Percentiles rank a stretch among this genome's conserved stretches.
phyloP scores from a whole-genome alignment of 2,888 invertebrate species.

The Phortica magna region DNA sequence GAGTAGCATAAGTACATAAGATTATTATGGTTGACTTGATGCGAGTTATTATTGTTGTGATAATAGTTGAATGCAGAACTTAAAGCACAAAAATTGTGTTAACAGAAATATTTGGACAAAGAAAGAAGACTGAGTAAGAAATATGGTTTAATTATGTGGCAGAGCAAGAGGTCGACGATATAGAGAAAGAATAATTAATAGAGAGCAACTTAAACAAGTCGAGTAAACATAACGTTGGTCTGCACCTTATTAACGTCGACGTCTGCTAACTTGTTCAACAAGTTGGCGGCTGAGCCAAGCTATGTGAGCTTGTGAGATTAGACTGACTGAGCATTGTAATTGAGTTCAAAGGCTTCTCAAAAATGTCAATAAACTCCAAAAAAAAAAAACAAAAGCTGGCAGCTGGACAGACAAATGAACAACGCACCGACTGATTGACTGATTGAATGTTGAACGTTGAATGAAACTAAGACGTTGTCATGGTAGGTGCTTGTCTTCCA shows the following conservation, averaged over 20 bases:
- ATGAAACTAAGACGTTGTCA: conserved; percentile 15
- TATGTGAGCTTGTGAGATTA: conserved; percentile 46
- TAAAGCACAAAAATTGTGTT: too few relatives aligned
- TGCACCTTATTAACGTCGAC: conserved; percentile 32
- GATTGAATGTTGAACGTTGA: not conserved
- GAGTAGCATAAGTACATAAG: too few relatives aligned
- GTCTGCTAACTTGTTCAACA: conserved; percentile 73
- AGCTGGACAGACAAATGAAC: conserved; percentile 11
- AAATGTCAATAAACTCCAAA: conserved; percentile 67
- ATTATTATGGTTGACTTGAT: too few relatives aligned
- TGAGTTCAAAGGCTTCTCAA: conserved; percentile 69
- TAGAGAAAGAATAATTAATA: too few relatives aligned
- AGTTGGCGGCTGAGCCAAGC: conserved; percentile 60
- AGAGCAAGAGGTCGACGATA: too few relatives aligned
- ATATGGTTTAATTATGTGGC: too few relatives aligned
- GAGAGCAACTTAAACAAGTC: not conserved
- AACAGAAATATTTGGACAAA: too few relatives aligned
- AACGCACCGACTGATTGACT: conserved; percentile 8
- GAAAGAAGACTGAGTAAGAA: too few relatives aligned
- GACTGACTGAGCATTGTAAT: conserved; percentile 54
- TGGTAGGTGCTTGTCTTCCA: not conserved
- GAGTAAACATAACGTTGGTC: not conserved
- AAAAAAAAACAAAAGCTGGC: conserved; percentile 27
- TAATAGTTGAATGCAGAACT: too few relatives aligned
- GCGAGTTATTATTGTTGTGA: too few relatives aligned